Base-by-base conservation (phyloP, 1,140 invertebrate species). In the Hyles vespertilio region DNA sequence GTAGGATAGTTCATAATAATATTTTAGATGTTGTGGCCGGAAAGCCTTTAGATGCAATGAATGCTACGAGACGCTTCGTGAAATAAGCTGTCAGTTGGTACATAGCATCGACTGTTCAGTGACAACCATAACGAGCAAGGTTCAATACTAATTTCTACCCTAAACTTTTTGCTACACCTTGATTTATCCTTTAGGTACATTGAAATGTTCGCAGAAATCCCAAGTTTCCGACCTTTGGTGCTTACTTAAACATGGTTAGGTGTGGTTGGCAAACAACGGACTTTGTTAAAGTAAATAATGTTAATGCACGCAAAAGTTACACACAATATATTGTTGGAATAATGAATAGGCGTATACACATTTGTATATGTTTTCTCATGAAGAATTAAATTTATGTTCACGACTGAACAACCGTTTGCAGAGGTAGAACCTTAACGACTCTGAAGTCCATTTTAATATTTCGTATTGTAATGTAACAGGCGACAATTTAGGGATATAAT, bases 181-280 rank as follows among this genome's bases (percentile, higher is more conserved):
- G 36, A 57, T 45, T 62, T 62, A 62, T 46, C 11, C 46, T 46
- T 56, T 46, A 22, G 22, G 22, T 22, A 44, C 32, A 53, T 53
- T 57, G 44, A 45, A 56, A 50, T 50, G 44, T 62, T 57, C 60
- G 8, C 44, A 43, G 59, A 56, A 59, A 53, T 34, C 22, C 36
- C 49, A 53, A 61, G 55, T 57, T 52, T 48, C 55, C 51, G 45
- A 50, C 56, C 36, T 56, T 61, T 53, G 43, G 32, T 36, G 55
- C 56, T 56, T 61, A 52, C 50, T 56, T 56, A 52, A 43, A 45
- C 33, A 49, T 56, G 40, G 44, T n/a, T 32, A n/a, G 40, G 50
- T 44, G 46, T 36, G 50, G 45, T 46, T 36, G 48, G 32, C 49
- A 62, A 57, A 62, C 56, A 62, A 62, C 57, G 51, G 55, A 54